phyloP scores from a whole-genome alignment of 2,113 vertebrate genomes.

The Eolophus roseicapilla region DNA sequence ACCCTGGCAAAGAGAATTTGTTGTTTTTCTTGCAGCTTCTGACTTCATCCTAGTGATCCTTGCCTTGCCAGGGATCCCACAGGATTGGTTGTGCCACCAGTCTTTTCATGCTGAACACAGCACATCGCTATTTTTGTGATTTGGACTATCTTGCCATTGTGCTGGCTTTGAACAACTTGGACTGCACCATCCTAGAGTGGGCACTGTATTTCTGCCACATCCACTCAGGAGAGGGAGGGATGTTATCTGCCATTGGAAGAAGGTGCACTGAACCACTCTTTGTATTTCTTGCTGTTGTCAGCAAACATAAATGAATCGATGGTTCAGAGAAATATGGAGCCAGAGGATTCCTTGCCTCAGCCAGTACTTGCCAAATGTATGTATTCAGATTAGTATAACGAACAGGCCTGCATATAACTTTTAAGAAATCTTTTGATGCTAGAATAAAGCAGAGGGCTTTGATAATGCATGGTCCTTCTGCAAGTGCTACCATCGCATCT shows the following conservation, averaged over 20 bases:
- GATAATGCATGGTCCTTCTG: background rate
- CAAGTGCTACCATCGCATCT: background rate
- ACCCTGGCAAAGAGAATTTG: background rate
- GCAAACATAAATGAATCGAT: no score
- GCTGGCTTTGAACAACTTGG: background rate
- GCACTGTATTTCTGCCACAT: background rate
- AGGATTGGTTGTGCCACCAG: rapidly evolving
- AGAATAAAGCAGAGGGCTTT: background rate
- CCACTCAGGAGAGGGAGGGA: background rate
- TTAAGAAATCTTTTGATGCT: background rate
- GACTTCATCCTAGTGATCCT: rapidly evolving
- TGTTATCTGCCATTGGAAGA: rapidly evolving
- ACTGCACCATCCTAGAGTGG: background rate
- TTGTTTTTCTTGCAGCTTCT: background rate
- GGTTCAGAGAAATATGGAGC: background rate
- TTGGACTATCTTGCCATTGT: background rate
- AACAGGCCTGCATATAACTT: background rate
- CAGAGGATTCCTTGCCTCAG: background rate
- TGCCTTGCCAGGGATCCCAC: background rate
- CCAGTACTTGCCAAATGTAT: background rate
- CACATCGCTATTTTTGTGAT: rapidly evolving
- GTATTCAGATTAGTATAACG: no score
- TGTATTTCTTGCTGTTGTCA: background rate
- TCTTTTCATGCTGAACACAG: rapidly evolving
- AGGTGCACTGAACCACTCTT: background rate